Evolutionary conservation across 2,797 vertebrate species (phyloP).

Genomic region (Rhadinocentrus ornatus): DNA sequence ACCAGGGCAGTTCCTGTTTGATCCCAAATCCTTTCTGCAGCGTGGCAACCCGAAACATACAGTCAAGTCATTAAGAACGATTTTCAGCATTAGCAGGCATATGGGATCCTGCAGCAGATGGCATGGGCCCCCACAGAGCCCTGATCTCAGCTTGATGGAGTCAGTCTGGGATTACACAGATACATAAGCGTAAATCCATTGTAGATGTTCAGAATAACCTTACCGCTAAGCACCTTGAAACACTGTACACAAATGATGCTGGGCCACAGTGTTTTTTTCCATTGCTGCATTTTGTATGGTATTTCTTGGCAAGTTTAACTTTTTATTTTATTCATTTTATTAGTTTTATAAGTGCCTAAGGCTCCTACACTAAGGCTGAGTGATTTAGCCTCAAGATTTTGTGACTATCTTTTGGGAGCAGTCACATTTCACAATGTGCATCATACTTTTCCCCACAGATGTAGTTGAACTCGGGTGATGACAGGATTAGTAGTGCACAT

Average conservation of each 20-base stretch:
- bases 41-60: background rate
- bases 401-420: background rate
- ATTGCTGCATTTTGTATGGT: background rate
- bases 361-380: background rate
- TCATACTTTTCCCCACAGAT: conserved; percentile 5
- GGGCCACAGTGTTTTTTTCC: background rate
- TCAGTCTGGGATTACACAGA: conserved; percentile 1
- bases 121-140: background rate
- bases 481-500: conserved; percentile 13
- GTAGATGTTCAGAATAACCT: conserved; percentile 2
- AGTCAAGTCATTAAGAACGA: background rate
- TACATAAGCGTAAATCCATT: background rate
- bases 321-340: background rate
- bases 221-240: background rate
- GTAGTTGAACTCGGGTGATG: background rate
- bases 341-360: background rate
- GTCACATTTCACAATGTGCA: background rate
- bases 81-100: conserved; percentile 1
- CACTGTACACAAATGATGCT: background rate
- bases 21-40: background rate
- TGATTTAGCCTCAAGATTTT: background rate
- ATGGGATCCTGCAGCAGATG: conserved; percentile 4
- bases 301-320: background rate
- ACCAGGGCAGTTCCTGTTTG: background rate
- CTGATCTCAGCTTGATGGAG: conserved; percentile 4